A percentile compares a stretch with the other conserved stretches of the same genome.
Conservation (phyloP, 2,797 vertebrate species). For the Amniataba percoides region DNA sequence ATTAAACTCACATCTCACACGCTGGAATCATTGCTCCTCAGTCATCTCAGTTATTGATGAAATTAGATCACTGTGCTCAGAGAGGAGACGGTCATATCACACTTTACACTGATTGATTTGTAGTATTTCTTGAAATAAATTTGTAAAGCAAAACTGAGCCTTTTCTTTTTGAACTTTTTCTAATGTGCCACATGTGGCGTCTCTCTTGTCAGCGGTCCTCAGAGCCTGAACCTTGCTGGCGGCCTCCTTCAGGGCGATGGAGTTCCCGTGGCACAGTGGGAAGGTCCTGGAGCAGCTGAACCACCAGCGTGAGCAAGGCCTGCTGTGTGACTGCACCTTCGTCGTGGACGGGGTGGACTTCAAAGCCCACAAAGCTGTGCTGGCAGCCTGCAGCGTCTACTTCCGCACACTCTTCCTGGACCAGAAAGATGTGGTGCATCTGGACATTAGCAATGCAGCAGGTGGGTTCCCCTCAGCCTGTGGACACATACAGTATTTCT, state of each 20-base stretch:
- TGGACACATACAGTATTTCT: background rate
- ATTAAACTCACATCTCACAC: background rate
- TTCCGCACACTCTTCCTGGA: constrained; percentile 96
- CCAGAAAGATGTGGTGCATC: constrained; percentile 98
- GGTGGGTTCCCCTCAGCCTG: constrained; percentile 79
- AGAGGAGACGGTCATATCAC: background rate
- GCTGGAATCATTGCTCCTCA: background rate
- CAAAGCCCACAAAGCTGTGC: constrained; percentile 96
- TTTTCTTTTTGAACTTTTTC: background rate
- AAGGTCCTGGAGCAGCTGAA: constrained; percentile 96
- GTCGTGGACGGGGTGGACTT: constrained; percentile 97
- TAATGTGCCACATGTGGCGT: background rate
- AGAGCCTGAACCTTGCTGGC: constrained; percentile 14
- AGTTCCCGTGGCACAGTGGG: constrained; percentile 96
- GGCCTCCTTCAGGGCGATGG: constrained; percentile 84
- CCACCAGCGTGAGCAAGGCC: constrained; percentile 92
- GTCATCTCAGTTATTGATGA: background rate
- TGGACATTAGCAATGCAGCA: constrained; percentile 98
- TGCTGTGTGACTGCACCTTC: constrained; percentile 97
- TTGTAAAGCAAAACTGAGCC: background rate
- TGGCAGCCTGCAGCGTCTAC: constrained; percentile 97
- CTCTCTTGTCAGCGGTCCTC: background rate
- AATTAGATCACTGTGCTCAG: background rate
- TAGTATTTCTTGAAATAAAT: background rate
- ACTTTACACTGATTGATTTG: background rate